These are phyloP conservation scores for Zaprionus capensis DNA, from an alignment of 1,140 invertebrate species.

Conservation along the genomic window DNA sequence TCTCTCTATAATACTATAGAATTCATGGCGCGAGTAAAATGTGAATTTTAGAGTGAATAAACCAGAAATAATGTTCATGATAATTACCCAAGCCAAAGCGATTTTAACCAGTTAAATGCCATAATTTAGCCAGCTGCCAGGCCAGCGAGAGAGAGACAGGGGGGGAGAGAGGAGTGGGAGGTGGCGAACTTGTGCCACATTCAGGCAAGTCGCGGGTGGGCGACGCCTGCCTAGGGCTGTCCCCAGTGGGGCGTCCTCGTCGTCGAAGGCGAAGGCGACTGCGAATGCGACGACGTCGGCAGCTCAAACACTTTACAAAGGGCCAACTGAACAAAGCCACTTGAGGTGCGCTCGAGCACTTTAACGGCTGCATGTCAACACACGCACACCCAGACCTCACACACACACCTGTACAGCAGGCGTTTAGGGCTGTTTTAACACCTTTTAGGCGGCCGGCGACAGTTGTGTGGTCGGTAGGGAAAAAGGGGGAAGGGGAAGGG, in stretches of 20 bases:
- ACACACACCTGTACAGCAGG: constrained; percentile 22
- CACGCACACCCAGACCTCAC: constrained; percentile 41
- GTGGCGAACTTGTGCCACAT: constrained; percentile 34
- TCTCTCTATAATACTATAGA: constrained; percentile 49
- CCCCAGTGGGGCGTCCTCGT: constrained; percentile 23
- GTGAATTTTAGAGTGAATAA: constrained; percentile 78
- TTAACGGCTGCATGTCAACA: constrained; percentile 79
- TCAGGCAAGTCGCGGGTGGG: constrained; percentile 11
- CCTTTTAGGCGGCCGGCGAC: constrained; percentile 52
- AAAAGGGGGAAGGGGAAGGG: neutral
- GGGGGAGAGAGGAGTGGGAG: neutral
- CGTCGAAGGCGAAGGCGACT: constrained; percentile 14
- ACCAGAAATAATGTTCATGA: constrained; percentile 77
- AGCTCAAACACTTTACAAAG: constrained; percentile 76
- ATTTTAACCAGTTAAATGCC: constrained; percentile 72
- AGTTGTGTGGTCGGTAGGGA: constrained; percentile 15
- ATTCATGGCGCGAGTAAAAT: constrained; percentile 73
- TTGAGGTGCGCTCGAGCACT: constrained; percentile 81
- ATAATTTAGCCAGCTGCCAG: constrained; percentile 63
- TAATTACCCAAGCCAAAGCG: constrained; percentile 75
- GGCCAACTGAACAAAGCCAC: constrained; percentile 81
- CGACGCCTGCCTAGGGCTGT: constrained; percentile 18
- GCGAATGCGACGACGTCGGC: constrained; percentile 30
- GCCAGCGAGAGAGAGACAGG: neutral
- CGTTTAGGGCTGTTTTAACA: constrained; percentile 80